phyloP scores from a whole-genome alignment of 53 echinoderm and acorn worm genomes.

The Mesocentrotus franciscanus region DNA sequence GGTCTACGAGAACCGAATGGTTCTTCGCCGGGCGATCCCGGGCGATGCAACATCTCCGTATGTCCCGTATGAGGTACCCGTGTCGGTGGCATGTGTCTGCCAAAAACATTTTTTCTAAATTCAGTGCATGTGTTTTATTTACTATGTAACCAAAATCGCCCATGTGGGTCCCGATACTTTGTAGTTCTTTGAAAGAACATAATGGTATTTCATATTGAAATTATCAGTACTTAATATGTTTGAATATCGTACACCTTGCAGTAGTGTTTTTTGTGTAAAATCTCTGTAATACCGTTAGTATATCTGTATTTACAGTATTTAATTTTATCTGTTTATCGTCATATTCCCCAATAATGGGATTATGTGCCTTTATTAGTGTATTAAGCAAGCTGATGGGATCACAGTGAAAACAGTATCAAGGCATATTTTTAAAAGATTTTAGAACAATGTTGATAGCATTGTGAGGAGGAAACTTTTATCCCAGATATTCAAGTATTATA shows the following conservation, averaged over 20 bases:
- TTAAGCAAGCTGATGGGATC: too few relatives aligned
- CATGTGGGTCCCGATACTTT: not conserved
- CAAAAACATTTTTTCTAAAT: not conserved
- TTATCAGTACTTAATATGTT: not conserved
- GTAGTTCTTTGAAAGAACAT: conserved; percentile 50
- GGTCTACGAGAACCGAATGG: conserved; percentile 27
- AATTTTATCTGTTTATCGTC: not conserved
- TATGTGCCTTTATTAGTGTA: too few relatives aligned
- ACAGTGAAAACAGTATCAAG: too few relatives aligned
- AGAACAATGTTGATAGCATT: too few relatives aligned
- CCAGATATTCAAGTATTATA: too few relatives aligned
- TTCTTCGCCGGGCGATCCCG: conserved; percentile 33
- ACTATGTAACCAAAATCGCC: not conserved
- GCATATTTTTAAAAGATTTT: too few relatives aligned
- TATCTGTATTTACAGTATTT: not conserved
- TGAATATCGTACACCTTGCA: not conserved
- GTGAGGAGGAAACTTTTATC: too few relatives aligned
- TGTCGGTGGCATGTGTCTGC: conserved; percentile 50
- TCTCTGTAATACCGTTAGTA: too few relatives aligned
- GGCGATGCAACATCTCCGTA: conserved; percentile 13
- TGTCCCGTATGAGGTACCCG: not conserved
- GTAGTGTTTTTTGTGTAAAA: too few relatives aligned
- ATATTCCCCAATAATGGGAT: too few relatives aligned
- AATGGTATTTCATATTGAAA: conserved; percentile 61
- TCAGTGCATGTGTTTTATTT: not conserved